These are phyloP conservation scores for Brachymystax lenok DNA, from an alignment of 2,797 vertebrate species.

Conservation along the genomic window DNA sequence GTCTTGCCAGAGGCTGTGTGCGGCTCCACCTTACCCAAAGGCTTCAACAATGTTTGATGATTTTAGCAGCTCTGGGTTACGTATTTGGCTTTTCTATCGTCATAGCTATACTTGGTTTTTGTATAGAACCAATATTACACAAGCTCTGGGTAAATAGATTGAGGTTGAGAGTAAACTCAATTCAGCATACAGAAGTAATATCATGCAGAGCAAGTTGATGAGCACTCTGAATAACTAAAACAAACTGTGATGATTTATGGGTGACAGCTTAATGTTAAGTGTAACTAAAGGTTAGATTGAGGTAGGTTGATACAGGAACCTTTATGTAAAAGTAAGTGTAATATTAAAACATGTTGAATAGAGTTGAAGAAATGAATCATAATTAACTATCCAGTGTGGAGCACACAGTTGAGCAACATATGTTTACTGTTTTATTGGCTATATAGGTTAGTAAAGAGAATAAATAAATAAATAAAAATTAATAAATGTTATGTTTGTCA, in stretches of 20 bases:
- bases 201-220: conserved; percentile 5
- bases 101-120: conserved; percentile 28
- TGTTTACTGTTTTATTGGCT: neutral
- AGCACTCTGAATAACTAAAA: conserved; percentile 33
- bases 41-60: too few relatives aligned
- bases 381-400: neutral
- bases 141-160: conserved; percentile 54
- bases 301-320: neutral
- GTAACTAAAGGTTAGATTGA: conserved; percentile 19
- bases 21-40: neutral
- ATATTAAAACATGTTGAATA: neutral
- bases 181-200: conserved; percentile 62
- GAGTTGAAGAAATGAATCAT: neutral
- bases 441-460: neutral
- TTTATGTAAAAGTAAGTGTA: neutral
- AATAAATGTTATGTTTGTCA: too few relatives aligned
- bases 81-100: conserved; percentile 23
- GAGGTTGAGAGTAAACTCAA: conserved; percentile 43
- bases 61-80: too few relatives aligned
- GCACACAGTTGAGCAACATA: neutral
- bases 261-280: conserved; percentile 19
- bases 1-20: conserved; percentile 34
- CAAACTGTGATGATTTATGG: conserved; percentile 44
- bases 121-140: conserved; percentile 40
- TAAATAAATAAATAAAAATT: neutral